These are phyloP conservation scores for Nesoenas mayeri DNA, from an alignment of 2,113 vertebrate genomes.

Conservation along the genomic window DNA sequence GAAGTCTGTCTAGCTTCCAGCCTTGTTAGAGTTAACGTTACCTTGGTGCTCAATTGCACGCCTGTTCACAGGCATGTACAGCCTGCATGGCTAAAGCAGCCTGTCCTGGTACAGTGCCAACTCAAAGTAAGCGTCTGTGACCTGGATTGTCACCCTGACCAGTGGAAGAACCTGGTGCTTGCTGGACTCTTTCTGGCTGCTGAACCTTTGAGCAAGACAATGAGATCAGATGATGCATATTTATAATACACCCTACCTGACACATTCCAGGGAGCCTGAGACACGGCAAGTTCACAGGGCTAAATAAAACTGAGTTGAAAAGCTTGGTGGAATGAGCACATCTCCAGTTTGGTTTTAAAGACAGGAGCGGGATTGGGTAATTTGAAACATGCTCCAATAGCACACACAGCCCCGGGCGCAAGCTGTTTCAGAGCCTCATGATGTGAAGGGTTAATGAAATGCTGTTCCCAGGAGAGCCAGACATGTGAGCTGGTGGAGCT, in stretches of 20 bases:
- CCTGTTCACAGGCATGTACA: background rate
- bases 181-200: background rate
- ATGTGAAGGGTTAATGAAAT: conserved; percentile 21
- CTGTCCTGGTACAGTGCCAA: background rate
- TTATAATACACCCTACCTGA: conserved; percentile 52
- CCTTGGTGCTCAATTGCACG: background rate
- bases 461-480: background rate
- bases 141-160: background rate
- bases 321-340: conserved; percentile 60
- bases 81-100: background rate
- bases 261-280: conserved; percentile 56
- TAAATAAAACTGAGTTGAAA: conserved; percentile 57
- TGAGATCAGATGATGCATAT: conserved; percentile 38
- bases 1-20: background rate
- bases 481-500: background rate
- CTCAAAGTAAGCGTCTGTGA: background rate
- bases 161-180: background rate
- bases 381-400: background rate
- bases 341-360: background rate
- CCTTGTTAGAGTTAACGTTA: background rate
- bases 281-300: conserved; percentile 26
- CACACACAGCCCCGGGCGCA: background rate
- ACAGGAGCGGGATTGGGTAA: background rate
- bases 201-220: background rate
- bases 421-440: background rate